Percentiles rank a stretch among this genome's conserved stretches.
Evolutionary conservation across 2,888 invertebrate species (phyloP).

Genomic region (Conistra vaccinii): DNA sequence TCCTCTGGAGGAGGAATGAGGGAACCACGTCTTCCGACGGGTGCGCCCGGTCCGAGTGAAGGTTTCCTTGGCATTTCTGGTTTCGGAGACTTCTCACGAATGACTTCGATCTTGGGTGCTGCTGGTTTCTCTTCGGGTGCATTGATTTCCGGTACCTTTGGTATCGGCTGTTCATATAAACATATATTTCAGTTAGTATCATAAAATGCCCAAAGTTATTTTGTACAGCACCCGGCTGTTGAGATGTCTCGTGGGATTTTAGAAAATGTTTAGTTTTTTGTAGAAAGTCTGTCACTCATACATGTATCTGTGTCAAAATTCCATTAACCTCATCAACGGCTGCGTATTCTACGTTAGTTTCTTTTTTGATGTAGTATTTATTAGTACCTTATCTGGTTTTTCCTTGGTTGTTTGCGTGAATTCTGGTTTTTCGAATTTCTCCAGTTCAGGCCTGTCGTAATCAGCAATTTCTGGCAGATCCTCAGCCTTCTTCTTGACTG

Average conservation of each 20-base stretch:
- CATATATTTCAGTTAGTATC: not conserved
- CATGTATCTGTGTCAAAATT: not conserved
- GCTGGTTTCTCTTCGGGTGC: slow-evolving; percentile 91
- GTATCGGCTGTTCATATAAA: slow-evolving; percentile 72
- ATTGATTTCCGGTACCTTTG: slow-evolving; percentile 93
- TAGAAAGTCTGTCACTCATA: too few relatives aligned
- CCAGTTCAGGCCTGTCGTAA: slow-evolving; percentile 94
- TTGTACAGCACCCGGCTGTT: not conserved
- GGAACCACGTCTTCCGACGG: slow-evolving; percentile 93
- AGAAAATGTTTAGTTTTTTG: not conserved
- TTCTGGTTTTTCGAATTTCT: slow-evolving; percentile 92
- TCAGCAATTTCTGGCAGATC: slow-evolving; percentile 93
- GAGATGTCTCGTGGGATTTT: not conserved
- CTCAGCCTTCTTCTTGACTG: slow-evolving; percentile 89
- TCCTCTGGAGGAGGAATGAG: slow-evolving; percentile 97
- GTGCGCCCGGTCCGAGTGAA: slow-evolving; percentile 92
- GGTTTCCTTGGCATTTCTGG: slow-evolving; percentile 93
- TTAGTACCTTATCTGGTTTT: slow-evolving; percentile 80
- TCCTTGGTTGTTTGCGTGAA: slow-evolving; percentile 88
- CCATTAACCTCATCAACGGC: not conserved
- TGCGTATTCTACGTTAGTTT: slow-evolving; percentile 2
- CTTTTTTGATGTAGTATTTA: slow-evolving; percentile 75
- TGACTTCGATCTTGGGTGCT: slow-evolving; percentile 96
- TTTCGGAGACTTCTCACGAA: slow-evolving; percentile 94
- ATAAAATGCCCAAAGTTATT: not conserved